Evolutionary conservation across 1,140 invertebrate species (phyloP).

Genomic region (Parasteatoda tepidariorum): DNA sequence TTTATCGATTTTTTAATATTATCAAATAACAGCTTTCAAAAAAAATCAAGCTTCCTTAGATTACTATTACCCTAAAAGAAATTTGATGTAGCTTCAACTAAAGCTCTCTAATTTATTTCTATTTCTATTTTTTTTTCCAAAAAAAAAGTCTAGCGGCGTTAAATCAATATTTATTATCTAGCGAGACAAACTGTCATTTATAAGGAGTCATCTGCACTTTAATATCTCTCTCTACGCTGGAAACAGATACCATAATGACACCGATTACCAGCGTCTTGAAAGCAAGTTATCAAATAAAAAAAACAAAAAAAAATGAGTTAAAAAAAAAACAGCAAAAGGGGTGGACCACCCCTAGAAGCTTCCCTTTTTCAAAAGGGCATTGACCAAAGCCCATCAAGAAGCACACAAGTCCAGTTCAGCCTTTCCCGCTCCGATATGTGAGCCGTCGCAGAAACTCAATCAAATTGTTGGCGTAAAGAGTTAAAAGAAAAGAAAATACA

Average conservation of each 20-base stretch:
- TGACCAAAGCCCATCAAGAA: conserved; percentile 36
- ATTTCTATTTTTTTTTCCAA: too few relatives aligned
- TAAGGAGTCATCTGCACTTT: conserved; percentile 15
- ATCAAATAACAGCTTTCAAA: too few relatives aligned
- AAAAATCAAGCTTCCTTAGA: too few relatives aligned
- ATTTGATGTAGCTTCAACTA: too few relatives aligned
- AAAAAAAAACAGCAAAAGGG: too few relatives aligned
- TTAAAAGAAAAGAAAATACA: not conserved
- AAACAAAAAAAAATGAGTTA: too few relatives aligned
- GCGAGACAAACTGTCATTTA: not conserved
- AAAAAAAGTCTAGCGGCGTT: not conserved
- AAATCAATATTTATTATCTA: not conserved
- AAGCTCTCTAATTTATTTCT: too few relatives aligned
- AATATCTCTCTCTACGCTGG: conserved; percentile 1
- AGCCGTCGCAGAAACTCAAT: not conserved
- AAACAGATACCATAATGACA: conserved; percentile 49
- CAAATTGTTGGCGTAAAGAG: conserved; percentile 4
- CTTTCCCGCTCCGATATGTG: not conserved
- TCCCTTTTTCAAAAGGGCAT: conserved; percentile 24
- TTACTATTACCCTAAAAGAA: too few relatives aligned
- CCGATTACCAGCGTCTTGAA: conserved; percentile 20
- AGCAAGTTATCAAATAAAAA: too few relatives aligned
- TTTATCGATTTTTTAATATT: too few relatives aligned
- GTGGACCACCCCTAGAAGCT: not conserved
- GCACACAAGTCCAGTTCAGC: not conserved